phyloP scores from a whole-genome alignment of 1,140 invertebrate species.

The Trichogramma pretiosum region DNA sequence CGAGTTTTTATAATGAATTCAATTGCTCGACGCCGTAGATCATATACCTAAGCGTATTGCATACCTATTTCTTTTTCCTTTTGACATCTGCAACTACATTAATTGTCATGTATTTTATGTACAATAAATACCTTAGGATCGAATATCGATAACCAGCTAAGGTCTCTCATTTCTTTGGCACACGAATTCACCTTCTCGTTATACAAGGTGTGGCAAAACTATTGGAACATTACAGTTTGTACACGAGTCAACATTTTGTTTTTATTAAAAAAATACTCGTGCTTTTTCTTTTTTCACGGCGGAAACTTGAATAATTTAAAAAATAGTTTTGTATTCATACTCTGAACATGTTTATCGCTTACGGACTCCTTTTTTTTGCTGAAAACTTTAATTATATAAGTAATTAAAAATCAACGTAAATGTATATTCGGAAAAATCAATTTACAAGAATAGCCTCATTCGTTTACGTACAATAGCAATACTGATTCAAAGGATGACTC shows the following conservation, averaged over 20 bases:
- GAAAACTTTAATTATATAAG: background rate
- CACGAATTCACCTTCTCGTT: conserved; percentile 40
- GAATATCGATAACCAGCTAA: conserved; percentile 19
- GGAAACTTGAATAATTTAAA: background rate
- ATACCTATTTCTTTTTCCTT: conserved; percentile 5
- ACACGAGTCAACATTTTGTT: background rate
- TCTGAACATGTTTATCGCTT: background rate
- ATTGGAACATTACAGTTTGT: background rate
- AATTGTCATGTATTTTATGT: conserved; percentile 11
- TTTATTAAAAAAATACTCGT: conserved; percentile 1
- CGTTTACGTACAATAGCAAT: background rate
- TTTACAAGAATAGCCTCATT: background rate
- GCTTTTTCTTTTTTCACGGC: background rate
- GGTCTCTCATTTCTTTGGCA: conserved; percentile 39
- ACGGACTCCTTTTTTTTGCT: too few relatives aligned
- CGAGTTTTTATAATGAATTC: background rate
- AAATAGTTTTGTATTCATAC: background rate
- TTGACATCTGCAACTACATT: conserved; percentile 9
- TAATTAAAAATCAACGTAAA: background rate
- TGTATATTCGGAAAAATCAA: background rate
- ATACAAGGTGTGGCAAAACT: conserved; percentile 12
- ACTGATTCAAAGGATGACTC: background rate
- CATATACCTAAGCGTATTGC: background rate
- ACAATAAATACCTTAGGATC: conserved; percentile 13
- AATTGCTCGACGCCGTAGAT: background rate